Evolutionary conservation across 2,888 invertebrate genomes (phyloP).

Genomic region (Caenorhabditis sp.): DNA sequence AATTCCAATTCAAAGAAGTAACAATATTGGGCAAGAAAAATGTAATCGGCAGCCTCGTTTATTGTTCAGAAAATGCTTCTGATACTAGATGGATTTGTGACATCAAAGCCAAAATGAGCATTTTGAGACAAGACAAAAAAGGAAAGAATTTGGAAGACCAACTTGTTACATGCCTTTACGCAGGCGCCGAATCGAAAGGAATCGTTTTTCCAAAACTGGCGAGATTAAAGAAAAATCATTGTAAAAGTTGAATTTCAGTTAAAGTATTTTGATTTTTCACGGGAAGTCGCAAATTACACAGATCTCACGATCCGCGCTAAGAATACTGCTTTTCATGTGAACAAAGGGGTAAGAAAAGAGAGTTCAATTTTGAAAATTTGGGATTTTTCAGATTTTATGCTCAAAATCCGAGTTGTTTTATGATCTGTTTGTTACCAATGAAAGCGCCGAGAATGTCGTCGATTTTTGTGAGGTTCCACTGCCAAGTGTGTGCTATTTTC

Average conservation of each 20-base stretch:
- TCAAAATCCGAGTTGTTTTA: not conserved
- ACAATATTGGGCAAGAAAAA: not conserved
- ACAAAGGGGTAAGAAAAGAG: not conserved
- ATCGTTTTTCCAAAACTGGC: not conserved
- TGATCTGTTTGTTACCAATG: not conserved
- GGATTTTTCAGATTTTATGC: not conserved
- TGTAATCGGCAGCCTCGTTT: not conserved
- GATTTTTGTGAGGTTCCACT: not conserved
- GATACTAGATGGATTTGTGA: not conserved
- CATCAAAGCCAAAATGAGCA: not conserved
- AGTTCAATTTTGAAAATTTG: too few relatives aligned
- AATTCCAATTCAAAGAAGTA: not conserved
- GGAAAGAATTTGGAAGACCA: not conserved
- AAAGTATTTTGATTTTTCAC: not conserved
- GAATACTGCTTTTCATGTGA: not conserved
- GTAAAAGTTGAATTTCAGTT: not conserved
- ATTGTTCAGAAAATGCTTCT: not conserved
- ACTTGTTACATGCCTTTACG: not conserved
- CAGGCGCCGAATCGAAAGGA: not conserved
- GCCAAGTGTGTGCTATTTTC: not conserved
- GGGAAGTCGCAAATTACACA: not conserved
- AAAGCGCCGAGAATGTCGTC: not conserved
- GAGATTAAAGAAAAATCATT: not conserved
- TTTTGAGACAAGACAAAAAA: not conserved
- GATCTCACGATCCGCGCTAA: not conserved